phyloP scores from a whole-genome alignment of 2,888 invertebrate genomes.

The Chrysopilus asiliformis region DNA sequence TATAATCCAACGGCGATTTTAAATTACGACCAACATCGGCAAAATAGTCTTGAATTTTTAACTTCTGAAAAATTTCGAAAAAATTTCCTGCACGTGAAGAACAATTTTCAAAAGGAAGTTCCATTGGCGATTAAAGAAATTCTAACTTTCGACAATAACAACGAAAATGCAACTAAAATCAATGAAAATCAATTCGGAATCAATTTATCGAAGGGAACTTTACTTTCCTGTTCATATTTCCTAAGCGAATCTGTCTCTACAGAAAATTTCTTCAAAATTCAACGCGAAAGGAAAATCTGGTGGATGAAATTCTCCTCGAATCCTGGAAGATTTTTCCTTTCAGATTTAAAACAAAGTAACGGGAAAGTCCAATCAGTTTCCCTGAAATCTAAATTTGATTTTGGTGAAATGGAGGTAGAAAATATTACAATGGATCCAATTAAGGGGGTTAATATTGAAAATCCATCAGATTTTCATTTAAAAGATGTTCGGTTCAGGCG shows the following conservation, averaged over 20 bases:
- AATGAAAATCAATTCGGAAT: not conserved
- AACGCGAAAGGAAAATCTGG: constrained; percentile 67
- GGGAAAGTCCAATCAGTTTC: constrained; percentile 40
- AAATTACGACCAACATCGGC: not conserved
- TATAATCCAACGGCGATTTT: not conserved
- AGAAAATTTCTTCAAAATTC: constrained; percentile 60
- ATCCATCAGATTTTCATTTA: constrained; percentile 16
- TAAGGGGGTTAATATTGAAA: constrained; percentile 16
- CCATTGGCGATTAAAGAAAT: constrained; percentile 22
- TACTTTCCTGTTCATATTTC: constrained; percentile 25
- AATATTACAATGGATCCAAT: constrained; percentile 37
- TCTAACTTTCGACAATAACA: not conserved
- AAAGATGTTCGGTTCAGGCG: constrained; percentile 18
- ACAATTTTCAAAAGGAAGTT: constrained; percentile 20
- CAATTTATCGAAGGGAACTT: constrained; percentile 10
- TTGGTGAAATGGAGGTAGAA: constrained; percentile 50
- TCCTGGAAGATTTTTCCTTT: constrained; percentile 54
- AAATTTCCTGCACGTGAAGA: constrained; percentile 18
- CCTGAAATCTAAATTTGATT: constrained; percentile 50
- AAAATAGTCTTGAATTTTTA: constrained; percentile 12
- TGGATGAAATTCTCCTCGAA: constrained; percentile 69
- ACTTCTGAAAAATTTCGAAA: constrained; percentile 28
- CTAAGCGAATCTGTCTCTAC: constrained; percentile 31
- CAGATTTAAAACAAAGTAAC: constrained; percentile 39
- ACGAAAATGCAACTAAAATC: not conserved